Evolutionary conservation across 2,888 invertebrate species (phyloP), one percentile per base, ranked within the genome.

Genomic region (Hypomecis atomaria): DNA sequence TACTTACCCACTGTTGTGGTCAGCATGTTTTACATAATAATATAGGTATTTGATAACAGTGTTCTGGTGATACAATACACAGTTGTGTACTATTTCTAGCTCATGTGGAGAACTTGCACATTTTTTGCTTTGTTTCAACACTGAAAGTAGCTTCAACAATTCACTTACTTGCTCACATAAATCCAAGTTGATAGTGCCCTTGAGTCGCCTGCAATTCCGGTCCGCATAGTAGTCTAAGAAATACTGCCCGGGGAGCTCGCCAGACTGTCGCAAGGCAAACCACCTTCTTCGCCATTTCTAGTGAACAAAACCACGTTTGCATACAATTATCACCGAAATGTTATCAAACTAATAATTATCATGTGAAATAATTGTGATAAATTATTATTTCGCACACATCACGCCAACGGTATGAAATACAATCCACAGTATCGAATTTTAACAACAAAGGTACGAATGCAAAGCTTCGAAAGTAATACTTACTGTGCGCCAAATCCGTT

Each of bases 221-320:
- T 98, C 98, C 44, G 97, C 96, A 89, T 97, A 99, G 88, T 99
- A 99, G 85, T 98, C 98, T 77, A 99, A 94, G 83, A 97, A 96
- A 93, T 97, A 99, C 89, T 98, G 98, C 62, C 97, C 98, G 59
- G 99, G 99, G 80, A 98, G 95, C 85, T 98, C 97, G 74, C 98
- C 97, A 43, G 96, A 96, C 85, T 98, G 97, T 73, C 97, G 96
- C 78, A 99, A 94, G 73, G 97, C 96, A 91, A 99, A 99, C 97
- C 98, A 99, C 79, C 99, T 95, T 85, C 96, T 95, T 86, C 98
- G 95, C 99, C 99, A 99, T 94, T 98, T 96, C 99, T 99, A 88
- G 67, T 63, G 66, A 71, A 67, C 65, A 70, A 63, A 75, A 69
- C 71, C 70, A 68, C 64, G 65, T 66, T 64, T 47, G 36, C 42